phyloP scores from a whole-genome alignment of 2,797 vertebrate species.

The Mastacembelus armatus region DNA sequence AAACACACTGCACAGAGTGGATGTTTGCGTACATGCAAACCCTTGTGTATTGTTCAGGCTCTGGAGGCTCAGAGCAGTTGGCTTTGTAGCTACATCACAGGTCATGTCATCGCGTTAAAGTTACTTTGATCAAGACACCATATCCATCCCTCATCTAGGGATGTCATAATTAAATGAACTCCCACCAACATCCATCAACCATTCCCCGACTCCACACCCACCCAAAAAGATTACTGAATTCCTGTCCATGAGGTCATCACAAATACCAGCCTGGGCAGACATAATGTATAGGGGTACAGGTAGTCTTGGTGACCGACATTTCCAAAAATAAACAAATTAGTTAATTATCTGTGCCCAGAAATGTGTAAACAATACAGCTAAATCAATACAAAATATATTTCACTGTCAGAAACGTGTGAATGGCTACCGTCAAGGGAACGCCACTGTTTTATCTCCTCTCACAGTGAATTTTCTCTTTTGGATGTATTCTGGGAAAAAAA shows the following conservation, averaged over 20 bases:
- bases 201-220: slow-evolving; percentile 21
- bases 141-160: slow-evolving; percentile 31
- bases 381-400: slow-evolving; percentile 85
- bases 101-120: slow-evolving; percentile 12
- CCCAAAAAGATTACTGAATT: slow-evolving; percentile 58
- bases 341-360: slow-evolving; percentile 79
- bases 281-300: slow-evolving; percentile 39
- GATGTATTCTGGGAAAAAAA: slow-evolving; percentile 74
- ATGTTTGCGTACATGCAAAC: slow-evolving; percentile 19
- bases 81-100: not conserved
- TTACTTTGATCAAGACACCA: slow-evolving; percentile 39
- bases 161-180: slow-evolving; percentile 63
- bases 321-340: slow-evolving; percentile 78
- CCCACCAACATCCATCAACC: slow-evolving; percentile 49
- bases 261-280: slow-evolving; percentile 30
- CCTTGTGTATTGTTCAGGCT: slow-evolving; percentile 15
- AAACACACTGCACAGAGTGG: slow-evolving; percentile 11
- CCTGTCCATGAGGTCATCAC: slow-evolving; percentile 70
- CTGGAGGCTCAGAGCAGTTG: slow-evolving; percentile 3
- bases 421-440: slow-evolving; percentile 68
- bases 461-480: slow-evolving; percentile 52
- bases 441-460: slow-evolving; percentile 45
- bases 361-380: slow-evolving; percentile 82
- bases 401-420: slow-evolving; percentile 69
- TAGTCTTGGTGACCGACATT: slow-evolving; percentile 67